Base-by-base conservation (phyloP, 2,113 vertebrate species). In the Cercopithecus mona region DNA sequence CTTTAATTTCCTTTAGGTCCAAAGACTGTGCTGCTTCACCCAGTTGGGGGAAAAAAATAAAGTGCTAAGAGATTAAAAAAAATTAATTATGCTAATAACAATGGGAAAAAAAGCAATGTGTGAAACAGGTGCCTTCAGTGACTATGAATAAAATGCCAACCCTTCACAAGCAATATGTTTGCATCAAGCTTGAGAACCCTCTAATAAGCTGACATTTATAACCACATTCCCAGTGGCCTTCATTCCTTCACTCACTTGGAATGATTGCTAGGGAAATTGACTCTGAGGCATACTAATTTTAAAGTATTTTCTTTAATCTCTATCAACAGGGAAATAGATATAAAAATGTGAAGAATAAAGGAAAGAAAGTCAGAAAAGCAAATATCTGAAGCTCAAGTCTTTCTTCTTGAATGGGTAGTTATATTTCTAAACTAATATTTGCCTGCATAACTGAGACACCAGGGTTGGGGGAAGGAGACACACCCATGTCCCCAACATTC, bases 161-260 rank as follows among this genome's bases (percentile, higher is more conserved):
- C 16, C 72, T 86, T 97, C 88, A 78, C 20, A 45, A 68, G 38
- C 30, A 79, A 50, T 17, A 18, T 11, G 22, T n/a, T 55, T 43
- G 81, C 1, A 0, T 61, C 38, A 85, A 93, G 52, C 11, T 40
- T 55, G 40, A 48, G 20, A 7, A 66, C 11, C 45, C 23, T 88
- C 90, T 93, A 78, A 68, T 84, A 84, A 85, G 35, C 12, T 92
- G 90, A 90, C 59, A 35, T 96, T 97, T 61, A 72, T 18, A 59
- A 81, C 48, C 70, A 8, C 38, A 61, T n/a, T 83, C 43, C 50
- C 13, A 38, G 27, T 43, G 38, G n/a, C 45, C 25, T 76, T 92
- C 80, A 61, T 76, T 80, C 55, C 50, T 82, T 79, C 64, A 64
- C 23, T n/a, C 13, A 94, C 52, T 90, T 78, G 50, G 45, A 81